Base-by-base conservation (phyloP, 2,113 vertebrate genomes). In the Megaleporinus macrocephalus region DNA sequence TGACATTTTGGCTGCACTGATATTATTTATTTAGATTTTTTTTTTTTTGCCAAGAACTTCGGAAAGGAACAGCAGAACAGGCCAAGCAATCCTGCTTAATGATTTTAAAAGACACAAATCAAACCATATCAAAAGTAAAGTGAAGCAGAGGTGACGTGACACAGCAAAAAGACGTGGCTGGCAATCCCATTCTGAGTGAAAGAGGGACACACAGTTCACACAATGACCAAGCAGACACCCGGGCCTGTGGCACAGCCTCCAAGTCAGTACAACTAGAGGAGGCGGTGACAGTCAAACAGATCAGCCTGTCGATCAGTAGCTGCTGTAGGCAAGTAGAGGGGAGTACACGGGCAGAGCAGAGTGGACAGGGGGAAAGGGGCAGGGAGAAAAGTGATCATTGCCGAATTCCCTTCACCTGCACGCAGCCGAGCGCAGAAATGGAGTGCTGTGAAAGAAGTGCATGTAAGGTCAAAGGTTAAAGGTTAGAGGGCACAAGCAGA, bases 401-500 rank as follows among this genome's bases (percentile, higher is more conserved):
- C 90, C 72, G 59, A 80, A 61, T 86, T 89, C 89, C 88, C 90
- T 91, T 83, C 87, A 93, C 89, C 89, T 92, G 85, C 84, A 91
- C 76, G 91, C 85, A 92, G 91, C 88, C 85, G 74, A 89, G 89
- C 78, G 86, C 83, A 51, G 63, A 86, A 89, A 87, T 69, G 41
- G 49, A 73, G 85, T 81, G 87, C 69, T 83, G 88, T 88, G 82
- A 86, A 90, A 86, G 85, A 86, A 94, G 87, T 89, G 79, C 81
- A 83, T 83, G 82, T 86, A 68, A 80, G 85, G 73, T 86, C 93
- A 92, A 89, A 85, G 24, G 70, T 74, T 66, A 83, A 91, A 93
- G 87, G 91, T 93, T 92, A 94, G 89, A 95, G 92, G 89, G 88
- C 92, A 89, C 83, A 93, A 90, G 93, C 95, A 92, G 20, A 92